Conservation (phyloP, 2,113 vertebrate genomes). For the Machaerirhynchus nigripectus region DNA sequence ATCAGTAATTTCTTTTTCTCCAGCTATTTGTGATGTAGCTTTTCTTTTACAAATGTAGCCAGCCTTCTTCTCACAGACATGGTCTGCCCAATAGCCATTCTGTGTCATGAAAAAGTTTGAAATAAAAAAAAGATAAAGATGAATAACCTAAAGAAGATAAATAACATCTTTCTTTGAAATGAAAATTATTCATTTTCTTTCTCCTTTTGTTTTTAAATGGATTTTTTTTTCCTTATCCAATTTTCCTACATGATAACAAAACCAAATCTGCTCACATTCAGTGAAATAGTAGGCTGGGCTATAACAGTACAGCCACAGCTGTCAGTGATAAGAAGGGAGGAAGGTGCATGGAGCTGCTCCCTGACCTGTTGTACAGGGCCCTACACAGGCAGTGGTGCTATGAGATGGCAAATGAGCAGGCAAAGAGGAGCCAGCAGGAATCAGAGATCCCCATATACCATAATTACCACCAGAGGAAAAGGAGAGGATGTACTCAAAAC, state of each 20-base stretch:
- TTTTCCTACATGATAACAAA: not conserved
- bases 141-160: not conserved
- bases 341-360: not conserved
- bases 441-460: not conserved
- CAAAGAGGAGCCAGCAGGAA: not conserved
- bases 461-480: not conserved
- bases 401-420: not conserved
- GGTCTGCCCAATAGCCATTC: conserved; percentile 44
- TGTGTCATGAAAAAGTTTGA: not conserved
- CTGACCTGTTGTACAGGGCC: not conserved
- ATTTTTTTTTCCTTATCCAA: not conserved
- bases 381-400: not conserved
- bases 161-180: not conserved
- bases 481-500: not conserved
- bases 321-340: not conserved
- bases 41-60: conserved; percentile 52
- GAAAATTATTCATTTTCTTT: not conserved
- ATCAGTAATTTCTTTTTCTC: not conserved
- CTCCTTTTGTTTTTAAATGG: not conserved
- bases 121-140: not conserved
- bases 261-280: not conserved
- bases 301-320: not conserved
- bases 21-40: not conserved
- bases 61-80: not conserved
- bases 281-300: not conserved